Evolutionary conservation across 2,888 invertebrate genomes (phyloP), one percentile per base, ranked within the genome.

Genomic region (Erannis defoliaria): DNA sequence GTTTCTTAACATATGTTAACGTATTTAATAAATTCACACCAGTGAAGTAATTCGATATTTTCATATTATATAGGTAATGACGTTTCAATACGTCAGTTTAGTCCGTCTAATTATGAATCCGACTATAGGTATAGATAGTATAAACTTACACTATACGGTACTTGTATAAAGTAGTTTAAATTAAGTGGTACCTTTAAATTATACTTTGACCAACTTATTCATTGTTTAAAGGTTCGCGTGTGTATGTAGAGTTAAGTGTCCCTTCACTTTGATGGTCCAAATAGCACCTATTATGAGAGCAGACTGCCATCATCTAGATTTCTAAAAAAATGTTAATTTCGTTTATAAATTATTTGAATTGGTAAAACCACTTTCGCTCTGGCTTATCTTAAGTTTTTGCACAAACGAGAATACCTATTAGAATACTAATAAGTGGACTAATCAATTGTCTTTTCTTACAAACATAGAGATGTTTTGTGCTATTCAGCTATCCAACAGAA

Each of bases 201-300:
- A 16, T 16, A 19, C 10, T 9, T 0, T 10, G 21, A 23, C 5
- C 49, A 50, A 50, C 23, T 56, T 50, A 46, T 50, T 23, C 40
- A 42, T 33, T 29, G 43, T 59, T 59, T 40, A 51, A 58, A 51
- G 38, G 58, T 38, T 53, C 46, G 21, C 38, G 51, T 26, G 14
- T 51, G 35, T n/a, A 23, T 45, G 29, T 42, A 35, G 26, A 26
- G 35, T 2, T 26, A 29, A 19, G 3, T 23, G 31, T 21, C 51
- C 58, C 38, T 51, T 58, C 58, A 58, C 58, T 58, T 58, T 18
- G 23, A n/a, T 29, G 5, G 16, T 9, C 29, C 9, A 45, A 45
- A 45, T 19, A 45, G 6, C 42, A 14, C 42, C n/a, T 43, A n/a
- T 43, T n/a, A 21, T 9, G 38, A 10, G 2, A 38, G 5, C 37